Evolutionary conservation across 2,888 invertebrate species (phyloP), one percentile per base, ranked within the genome.

Genomic region (Cactoblastis cactorum): DNA sequence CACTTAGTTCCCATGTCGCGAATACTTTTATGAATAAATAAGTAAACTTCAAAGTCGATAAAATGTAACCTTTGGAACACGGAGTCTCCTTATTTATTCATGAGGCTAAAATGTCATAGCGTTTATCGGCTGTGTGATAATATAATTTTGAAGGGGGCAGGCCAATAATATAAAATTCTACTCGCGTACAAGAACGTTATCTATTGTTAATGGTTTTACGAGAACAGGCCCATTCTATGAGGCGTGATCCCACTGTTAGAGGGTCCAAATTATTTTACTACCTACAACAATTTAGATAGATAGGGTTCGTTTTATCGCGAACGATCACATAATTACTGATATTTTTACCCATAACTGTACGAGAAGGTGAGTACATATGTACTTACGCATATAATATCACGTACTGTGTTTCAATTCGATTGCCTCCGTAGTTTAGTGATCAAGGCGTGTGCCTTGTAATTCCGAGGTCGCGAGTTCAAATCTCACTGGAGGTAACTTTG

Each of bases 141-240:
- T 49, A 43, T 41, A 41, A 41, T 49, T 49, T 49, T 33, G 41
- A 24, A 49, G 41, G 48, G 39, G 14, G 19, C 18, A 19, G 41
- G 15, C 49, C 41, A 49, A 41, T 41, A 41, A 49, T 49, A 41
- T 32, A 34, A 39, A 41, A 49, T 49, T 49, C 49, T 19, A 19
- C 33, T 43, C 49, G 33, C 41, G 49, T 49, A 15, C 18, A 34
- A 33, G 41, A 17, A 39, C 41, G 41, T 34, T 49, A 49, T 49
- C 41, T 39, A 19, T 49, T 41, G 39, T 49, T 49, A 43, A 49
- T 49, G 49, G 49, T 49, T 49, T 49, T 49, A 49, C 33, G 49
- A 49, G 39, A 48, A 24, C 15, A 28, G 43, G 28, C 46, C 46
- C 35, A 35, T 47, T 47, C 46, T 47, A 35, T 17, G 43, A 28